These are phyloP conservation scores for Hydrocynus forskahlii DNA, from an alignment of 2,797 vertebrate species.

Conservation along the genomic window DNA sequence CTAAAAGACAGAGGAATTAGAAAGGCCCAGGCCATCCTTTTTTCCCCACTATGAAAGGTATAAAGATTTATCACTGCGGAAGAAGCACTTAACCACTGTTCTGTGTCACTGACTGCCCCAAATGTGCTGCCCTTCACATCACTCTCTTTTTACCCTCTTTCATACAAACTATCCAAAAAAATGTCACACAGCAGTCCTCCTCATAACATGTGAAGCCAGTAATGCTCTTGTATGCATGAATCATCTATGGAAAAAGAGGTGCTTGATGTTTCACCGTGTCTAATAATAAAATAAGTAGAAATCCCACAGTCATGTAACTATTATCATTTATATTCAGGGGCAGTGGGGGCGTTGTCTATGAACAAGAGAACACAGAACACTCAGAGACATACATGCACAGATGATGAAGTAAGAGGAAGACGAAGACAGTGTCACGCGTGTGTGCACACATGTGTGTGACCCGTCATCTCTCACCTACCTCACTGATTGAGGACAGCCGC, in stretches of 20 bases:
- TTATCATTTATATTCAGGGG: neutral
- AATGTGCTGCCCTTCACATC: neutral
- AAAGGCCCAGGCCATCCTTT: constrained; percentile 16
- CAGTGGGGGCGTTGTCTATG: neutral
- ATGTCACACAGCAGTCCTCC: neutral
- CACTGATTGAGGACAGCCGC: constrained; percentile 53
- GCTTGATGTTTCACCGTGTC: neutral
- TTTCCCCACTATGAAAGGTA: constrained; percentile 29
- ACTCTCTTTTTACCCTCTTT: neutral
- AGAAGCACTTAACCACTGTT: constrained; percentile 31
- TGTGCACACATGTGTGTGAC: constrained; percentile 33
- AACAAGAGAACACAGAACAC: neutral
- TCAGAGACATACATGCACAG: constrained; percentile 4
- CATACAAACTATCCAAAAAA: constrained; percentile 22
- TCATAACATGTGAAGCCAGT: constrained; percentile 27
- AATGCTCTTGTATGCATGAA: constrained; percentile 36
- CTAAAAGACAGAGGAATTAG: constrained; percentile 44
- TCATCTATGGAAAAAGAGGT: constrained; percentile 23
- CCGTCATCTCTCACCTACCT: constrained; percentile 62
- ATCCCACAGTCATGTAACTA: constrained; percentile 19
- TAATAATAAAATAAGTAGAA: constrained; percentile 21
- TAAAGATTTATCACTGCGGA: constrained; percentile 54
- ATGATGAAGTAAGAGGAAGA: neutral
- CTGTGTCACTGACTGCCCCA: neutral
- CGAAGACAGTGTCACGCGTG: neutral